phyloP scores from a whole-genome alignment of 2,113 vertebrate species.

The Ceuthmochares aereus region DNA sequence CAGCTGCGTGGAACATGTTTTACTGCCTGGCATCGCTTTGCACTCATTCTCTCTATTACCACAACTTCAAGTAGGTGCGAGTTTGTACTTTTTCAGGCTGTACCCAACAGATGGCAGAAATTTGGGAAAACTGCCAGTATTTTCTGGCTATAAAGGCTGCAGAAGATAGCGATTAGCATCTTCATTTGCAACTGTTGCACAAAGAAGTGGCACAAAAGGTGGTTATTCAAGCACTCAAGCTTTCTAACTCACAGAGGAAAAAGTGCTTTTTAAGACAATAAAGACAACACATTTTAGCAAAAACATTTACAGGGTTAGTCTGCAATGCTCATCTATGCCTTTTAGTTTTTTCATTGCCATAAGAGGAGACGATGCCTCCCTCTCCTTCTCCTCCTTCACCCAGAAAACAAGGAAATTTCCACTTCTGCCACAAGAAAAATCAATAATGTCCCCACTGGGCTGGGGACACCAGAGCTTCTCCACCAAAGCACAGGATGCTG shows the following conservation, averaged over 20 bases:
- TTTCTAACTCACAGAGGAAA: not conserved
- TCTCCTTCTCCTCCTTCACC: too few relatives aligned
- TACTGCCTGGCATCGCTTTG: too few relatives aligned
- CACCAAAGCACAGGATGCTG: not conserved
- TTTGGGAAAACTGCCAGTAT: not conserved
- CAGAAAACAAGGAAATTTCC: not conserved
- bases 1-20: rapidly evolving
- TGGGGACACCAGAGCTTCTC: not conserved
- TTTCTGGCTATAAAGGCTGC: not conserved
- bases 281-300: not conserved
- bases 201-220: not conserved
- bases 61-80: not conserved
- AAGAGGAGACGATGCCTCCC: not conserved
- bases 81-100: not conserved
- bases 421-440: not conserved
- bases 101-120: not conserved
- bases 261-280: not conserved
- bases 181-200: not conserved
- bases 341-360: not conserved
- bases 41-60: rapidly evolving
- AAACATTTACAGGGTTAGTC: not conserved
- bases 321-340: not conserved
- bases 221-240: not conserved
- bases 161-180: not conserved
- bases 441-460: not conserved